A percentile compares a stretch with the other conserved stretches of the same genome.
Evolutionary conservation across 1,140 invertebrate species (phyloP).

Genomic region (Aphidius gifuensis): DNA sequence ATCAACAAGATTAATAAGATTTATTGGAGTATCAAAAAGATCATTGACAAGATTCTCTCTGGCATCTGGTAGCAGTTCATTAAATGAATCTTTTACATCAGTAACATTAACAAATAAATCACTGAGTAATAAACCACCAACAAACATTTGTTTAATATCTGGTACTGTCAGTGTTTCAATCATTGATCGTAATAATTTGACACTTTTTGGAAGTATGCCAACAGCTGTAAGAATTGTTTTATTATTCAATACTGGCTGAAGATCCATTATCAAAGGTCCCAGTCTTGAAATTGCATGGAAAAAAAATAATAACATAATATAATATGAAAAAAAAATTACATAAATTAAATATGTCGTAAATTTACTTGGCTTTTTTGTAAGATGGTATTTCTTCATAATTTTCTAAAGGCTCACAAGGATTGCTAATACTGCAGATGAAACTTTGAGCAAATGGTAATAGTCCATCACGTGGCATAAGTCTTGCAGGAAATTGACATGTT

Average conservation of each 20-base stretch:
- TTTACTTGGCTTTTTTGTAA: slow-evolving; percentile 63
- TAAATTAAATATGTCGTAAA: slow-evolving; percentile 13
- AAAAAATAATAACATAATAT: slow-evolving; percentile 4
- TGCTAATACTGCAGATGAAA: slow-evolving; percentile 65
- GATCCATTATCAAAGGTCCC: slow-evolving; percentile 48
- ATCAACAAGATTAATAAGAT: slow-evolving; percentile 52
- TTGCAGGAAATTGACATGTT: slow-evolving; percentile 62
- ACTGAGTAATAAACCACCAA: slow-evolving; percentile 53
- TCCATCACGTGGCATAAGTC: slow-evolving; percentile 61
- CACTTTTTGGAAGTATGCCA: slow-evolving; percentile 57
- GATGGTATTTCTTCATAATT: slow-evolving; percentile 61
- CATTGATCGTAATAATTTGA: slow-evolving; percentile 60
- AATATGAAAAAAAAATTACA: neutral
- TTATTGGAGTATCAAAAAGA: slow-evolving; percentile 54
- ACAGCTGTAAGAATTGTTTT: slow-evolving; percentile 53
- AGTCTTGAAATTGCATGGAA: slow-evolving; percentile 35
- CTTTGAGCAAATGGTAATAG: slow-evolving; percentile 63
- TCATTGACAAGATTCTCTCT: slow-evolving; percentile 45
- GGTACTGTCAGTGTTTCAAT: slow-evolving; percentile 60
- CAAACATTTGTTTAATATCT: slow-evolving; percentile 58
- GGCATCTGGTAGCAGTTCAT: slow-evolving; percentile 42
- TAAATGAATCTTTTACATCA: slow-evolving; percentile 49
- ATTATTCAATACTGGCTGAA: slow-evolving; percentile 54
- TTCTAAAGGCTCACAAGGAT: slow-evolving; percentile 58
- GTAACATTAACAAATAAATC: slow-evolving; percentile 57